Evolutionary conservation across 2,888 invertebrate species (phyloP), one percentile per base, ranked within the genome.

Genomic region (Lasioglossum lativentre): DNA sequence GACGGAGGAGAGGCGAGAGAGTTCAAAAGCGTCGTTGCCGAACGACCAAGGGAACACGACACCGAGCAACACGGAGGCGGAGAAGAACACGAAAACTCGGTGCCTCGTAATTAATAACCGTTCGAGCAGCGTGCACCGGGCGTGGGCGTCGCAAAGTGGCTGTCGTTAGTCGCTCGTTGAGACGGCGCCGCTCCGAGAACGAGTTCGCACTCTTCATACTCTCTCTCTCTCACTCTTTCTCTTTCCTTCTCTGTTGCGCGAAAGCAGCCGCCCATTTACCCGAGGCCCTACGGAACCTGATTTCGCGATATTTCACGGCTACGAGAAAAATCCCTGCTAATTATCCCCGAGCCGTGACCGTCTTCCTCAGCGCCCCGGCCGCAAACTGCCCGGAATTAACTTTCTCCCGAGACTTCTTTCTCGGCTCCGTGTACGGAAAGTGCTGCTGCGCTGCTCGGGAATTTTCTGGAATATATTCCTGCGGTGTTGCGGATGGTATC

Each of bases 81-180:
- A 77, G 86, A 81, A 78, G 85, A 88, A 90, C 88, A 86, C 88
- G 90, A 90, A 90, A 90, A 90, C 85, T 71, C 86, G 78, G 73
- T 83, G 84, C 87, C 87, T 87, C 88, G 88, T 88, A 90, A 90
- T 91, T 91, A 89, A 90, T 90, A 91, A 91, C 84, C 87, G 86
- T 90, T 90, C 85, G 86, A 81, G 80, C 75, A 75, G 45, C 85
- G 76, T 80, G 80, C 76, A 75, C n/a, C 75, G 77, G 71, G 90
- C 91, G 89, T 89, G 87, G 87, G 88, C 88, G 90, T 89, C 85
- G 87, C 88, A 91, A 90, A 90, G 89, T 91, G 91, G 91, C 88
- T 91, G 87, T 90, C 90, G 91, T 90, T 90, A 91, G 91, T 87
- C 83, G 88, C 84, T 88, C 87, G 90, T 89, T 88, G 85, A 90